Base-by-base conservation (phyloP, 1,140 invertebrate genomes). In the Philotrypesis tridentata region DNA sequence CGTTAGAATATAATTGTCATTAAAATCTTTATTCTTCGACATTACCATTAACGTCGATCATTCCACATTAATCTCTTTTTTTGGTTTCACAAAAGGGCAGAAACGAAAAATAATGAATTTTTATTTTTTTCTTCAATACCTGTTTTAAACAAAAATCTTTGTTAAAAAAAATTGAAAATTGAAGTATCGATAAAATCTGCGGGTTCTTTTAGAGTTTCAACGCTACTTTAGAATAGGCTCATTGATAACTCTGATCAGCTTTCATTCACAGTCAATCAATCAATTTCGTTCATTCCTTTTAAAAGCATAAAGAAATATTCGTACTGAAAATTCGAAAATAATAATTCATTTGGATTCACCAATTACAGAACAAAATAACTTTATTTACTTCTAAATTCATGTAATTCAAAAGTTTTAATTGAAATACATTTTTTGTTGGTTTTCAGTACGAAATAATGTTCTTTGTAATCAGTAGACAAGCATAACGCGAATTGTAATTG, bases 271-370 rank as follows among this genome's bases (percentile, higher is more conserved):
- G 25, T 27, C 75, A 78, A 68, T 73, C 79, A 80, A 80, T 74
- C 63, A 75, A 25, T 80, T 73, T 80, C 79, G 25, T 80, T 80
- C 79, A 75, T 25, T 31, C 79, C n/a, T n/a, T 75, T 73, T 70
- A 63, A 63, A 75, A 80, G 61, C 40, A 67, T 74, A 68, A 80
- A 73, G 43, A 67, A 55, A 48, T 31, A 37, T 75, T 70, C 71
- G 75, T 81, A 70, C 72, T 70, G 48, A 67, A 60, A 70, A 76
- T 81, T 60, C n/a, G 70, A 81, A 81, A 73, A 79, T 23, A 75
- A 60, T 31, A 68, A 33, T 7, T 33, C 5, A 8, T 55, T 55
- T 4, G 12, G 37, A 55, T 60, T 60, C 60, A 23, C n/a, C 14
- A 37, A 60, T 65, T 74, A 11, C 75, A 21, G 31, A 68, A 31